Conservation (phyloP, 2,888 invertebrate genomes). For the Helleia helle region DNA sequence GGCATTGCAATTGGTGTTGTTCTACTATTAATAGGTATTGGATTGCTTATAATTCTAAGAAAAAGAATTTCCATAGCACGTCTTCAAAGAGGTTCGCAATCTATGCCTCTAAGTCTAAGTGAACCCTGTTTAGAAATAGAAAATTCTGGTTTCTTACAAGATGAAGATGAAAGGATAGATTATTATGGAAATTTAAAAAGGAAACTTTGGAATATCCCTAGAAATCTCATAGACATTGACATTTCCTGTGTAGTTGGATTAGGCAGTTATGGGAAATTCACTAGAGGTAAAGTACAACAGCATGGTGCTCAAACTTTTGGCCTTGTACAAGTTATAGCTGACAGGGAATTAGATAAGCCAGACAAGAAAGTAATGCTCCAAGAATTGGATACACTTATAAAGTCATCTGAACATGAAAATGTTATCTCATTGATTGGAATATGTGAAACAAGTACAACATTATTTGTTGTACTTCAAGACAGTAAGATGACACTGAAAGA, state of each 20-base stretch:
- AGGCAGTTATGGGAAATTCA: conserved; percentile 86
- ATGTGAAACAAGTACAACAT: conserved; percentile 83
- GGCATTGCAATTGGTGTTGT: conserved; percentile 82
- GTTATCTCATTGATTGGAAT: conserved; percentile 84
- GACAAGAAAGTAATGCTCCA: conserved; percentile 75
- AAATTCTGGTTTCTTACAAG: conserved; percentile 84
- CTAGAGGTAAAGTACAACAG: conserved; percentile 79
- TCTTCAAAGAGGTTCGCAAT: conserved; percentile 60
- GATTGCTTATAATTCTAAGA: conserved; percentile 75
- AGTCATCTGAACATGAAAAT: conserved; percentile 80
- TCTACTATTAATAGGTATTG: conserved; percentile 77
- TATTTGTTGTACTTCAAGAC: conserved; percentile 83
- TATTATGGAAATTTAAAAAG: conserved; percentile 84
- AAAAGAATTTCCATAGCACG: conserved; percentile 58
- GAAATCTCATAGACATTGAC: conserved; percentile 81
- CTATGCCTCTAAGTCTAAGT: conserved; percentile 81
- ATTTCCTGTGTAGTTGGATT: conserved; percentile 79
- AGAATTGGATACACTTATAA: conserved; percentile 81
- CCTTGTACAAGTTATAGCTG: conserved; percentile 79
- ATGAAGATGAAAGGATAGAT: conserved; percentile 79
- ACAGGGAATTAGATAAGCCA: conserved; percentile 63
- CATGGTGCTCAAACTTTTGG: conserved; percentile 68
- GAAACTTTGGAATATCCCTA: conserved; percentile 82
- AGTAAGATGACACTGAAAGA: conserved; percentile 80
- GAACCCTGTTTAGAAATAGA: conserved; percentile 87